Conservation (phyloP, 35 echinoderm and acorn worm species). For the Antedon bifida region DNA sequence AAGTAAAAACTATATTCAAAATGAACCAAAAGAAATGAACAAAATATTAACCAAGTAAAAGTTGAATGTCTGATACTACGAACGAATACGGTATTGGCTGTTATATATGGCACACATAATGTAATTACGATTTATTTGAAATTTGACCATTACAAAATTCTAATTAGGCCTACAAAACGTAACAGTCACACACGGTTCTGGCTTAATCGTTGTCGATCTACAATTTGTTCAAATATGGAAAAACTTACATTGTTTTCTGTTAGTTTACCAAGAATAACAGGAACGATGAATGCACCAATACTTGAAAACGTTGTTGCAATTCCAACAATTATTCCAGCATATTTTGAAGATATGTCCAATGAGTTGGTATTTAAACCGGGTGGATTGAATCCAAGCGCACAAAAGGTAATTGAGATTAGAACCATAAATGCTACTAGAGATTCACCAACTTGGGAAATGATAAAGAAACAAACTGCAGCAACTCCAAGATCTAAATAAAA, state of each 20-base stretch:
- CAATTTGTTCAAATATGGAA: no score
- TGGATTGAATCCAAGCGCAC: neutral
- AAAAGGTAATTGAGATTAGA: neutral
- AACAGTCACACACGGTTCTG: no score
- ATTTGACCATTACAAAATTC: no score
- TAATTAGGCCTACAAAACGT: no score
- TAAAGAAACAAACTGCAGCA: neutral
- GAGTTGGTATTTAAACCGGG: neutral
- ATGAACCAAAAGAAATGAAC: no score
- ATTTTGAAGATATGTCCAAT: neutral
- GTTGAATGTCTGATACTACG: no score
- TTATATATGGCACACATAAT: no score
- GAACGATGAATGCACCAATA: neutral
- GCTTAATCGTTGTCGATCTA: no score
- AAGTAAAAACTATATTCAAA: no score
- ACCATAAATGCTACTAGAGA: neutral
- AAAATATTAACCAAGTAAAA: no score
- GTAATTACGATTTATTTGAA: no score
- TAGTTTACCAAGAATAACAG: neutral
- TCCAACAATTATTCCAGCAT: neutral
- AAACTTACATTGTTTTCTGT: neutral
- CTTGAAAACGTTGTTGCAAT: neutral
- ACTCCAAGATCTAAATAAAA: neutral
- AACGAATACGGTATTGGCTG: no score
- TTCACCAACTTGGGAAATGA: neutral